Base-by-base conservation (phyloP, 2,888 invertebrate genomes). In the Drosophila kanekoi region DNA sequence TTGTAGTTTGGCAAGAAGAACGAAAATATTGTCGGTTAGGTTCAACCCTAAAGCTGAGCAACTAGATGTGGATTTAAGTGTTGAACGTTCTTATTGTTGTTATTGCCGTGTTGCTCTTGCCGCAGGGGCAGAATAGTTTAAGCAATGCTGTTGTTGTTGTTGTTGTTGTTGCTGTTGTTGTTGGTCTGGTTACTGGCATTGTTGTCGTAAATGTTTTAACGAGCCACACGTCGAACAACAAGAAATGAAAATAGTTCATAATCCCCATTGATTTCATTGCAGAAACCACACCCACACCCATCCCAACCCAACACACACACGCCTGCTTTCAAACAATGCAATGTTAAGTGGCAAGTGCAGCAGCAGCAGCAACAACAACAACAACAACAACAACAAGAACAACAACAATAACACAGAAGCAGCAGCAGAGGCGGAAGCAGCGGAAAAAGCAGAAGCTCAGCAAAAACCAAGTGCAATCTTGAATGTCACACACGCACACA, bases 221-320 rank as follows among this genome's bases (percentile, higher is more conserved):
- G 51, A 71, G 65, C 44, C 44, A 49, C 51, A 67, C 47, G 63
- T 57, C 56, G 51, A 72, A 43, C 60, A 62, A 67, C 57, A 41
- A 53, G 56, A 64, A 68, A 69, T 73, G 65, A 67, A 88, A 87
- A 88, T 88, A 86, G 83, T 82, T 72, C 66, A 69, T 88, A 84
- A 84, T 86, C 89, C 84, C 53, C 81, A 84, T 84, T 83, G 84
- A 84, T 88, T 83, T 77, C 64, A 54, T 28, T 18, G 45, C 49
- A 52, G 37, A 32, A 33, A 32, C 45, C 40, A 13, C 14, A 44
- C 45, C 33, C n/a, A 20, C 28, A 33, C 43, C 16, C 59, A 23
- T 28, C 8, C 23, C 6, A 4, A 9, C 44, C 4, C 44, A n/a
- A n/a, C n/a, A 6, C 33, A 3, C 14, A 11, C 52, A 28, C 20